Conservation (phyloP, 2,113 vertebrate genomes). For the Erythrolamprus reginae region DNA sequence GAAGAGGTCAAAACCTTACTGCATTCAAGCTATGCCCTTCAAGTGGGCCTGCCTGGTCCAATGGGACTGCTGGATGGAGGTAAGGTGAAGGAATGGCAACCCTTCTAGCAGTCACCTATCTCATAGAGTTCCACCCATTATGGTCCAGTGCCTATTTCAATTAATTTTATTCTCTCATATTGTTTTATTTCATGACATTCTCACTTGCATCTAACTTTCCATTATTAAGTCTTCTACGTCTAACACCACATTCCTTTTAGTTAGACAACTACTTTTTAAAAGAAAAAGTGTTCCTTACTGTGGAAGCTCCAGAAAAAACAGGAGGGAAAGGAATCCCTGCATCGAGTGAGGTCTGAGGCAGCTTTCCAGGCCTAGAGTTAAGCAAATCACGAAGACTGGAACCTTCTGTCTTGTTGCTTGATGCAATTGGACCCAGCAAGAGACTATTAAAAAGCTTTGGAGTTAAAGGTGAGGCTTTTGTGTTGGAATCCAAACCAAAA, state of each 20-base stretch:
- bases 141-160: background rate
- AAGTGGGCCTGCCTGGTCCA: background rate
- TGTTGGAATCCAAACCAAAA: slow-evolving; percentile 87
- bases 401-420: slow-evolving; percentile 91
- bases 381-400: slow-evolving; percentile 95
- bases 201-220: background rate
- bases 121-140: background rate
- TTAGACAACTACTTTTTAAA: background rate
- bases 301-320: slow-evolving; percentile 85
- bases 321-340: slow-evolving; percentile 91
- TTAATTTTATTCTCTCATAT: background rate
- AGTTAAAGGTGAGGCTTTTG: slow-evolving; percentile 84
- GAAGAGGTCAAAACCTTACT: background rate
- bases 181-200: background rate
- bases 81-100: background rate
- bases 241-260: background rate
- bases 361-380: slow-evolving; percentile 91
- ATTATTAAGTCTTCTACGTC: background rate
- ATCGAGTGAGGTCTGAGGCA: slow-evolving; percentile 85
- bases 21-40: background rate
- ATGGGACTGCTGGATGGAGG: background rate
- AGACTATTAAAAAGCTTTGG: slow-evolving; percentile 96
- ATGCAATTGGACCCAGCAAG: slow-evolving; percentile 83
- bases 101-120: background rate
- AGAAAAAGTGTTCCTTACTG: slow-evolving; percentile 68